These are phyloP conservation scores for Oreochromis niloticus DNA, from an alignment of 2,113 vertebrate genomes.

Conservation along the genomic window DNA sequence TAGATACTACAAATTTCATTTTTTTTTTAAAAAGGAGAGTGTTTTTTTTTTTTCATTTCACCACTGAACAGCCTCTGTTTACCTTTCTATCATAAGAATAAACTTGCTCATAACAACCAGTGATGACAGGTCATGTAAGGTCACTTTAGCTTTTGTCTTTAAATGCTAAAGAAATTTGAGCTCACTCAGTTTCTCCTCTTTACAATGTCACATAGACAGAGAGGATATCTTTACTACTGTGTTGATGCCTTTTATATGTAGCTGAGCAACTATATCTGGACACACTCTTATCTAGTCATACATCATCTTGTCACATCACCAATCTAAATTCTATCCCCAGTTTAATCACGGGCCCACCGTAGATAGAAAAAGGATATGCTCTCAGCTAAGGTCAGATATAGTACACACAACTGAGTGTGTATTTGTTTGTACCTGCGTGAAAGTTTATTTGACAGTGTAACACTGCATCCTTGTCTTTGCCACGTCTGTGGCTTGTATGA, in stretches of 20 bases:
- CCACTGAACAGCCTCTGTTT: background rate
- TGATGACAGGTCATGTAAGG: background rate
- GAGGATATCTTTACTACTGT: background rate
- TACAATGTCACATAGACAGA: slow-evolving; percentile 7
- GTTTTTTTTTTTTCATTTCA: background rate
- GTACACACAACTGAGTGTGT: slow-evolving; percentile 25
- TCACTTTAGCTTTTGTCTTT: background rate
- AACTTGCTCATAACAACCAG: background rate
- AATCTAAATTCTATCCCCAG: slow-evolving; percentile 37
- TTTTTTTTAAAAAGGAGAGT: background rate
- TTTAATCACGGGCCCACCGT: slow-evolving; percentile 5
- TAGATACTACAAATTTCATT: background rate
- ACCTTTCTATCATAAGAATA: background rate
- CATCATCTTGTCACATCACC: slow-evolving; percentile 43
- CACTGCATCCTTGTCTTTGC: slow-evolving; percentile 3
- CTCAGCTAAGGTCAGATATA: slow-evolving; percentile 27
- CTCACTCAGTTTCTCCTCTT: background rate
- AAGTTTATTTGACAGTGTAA: slow-evolving; percentile 20
- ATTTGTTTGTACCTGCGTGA: slow-evolving; percentile 6
- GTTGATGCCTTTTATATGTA: slow-evolving; percentile 19
- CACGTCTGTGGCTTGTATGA: slow-evolving; percentile 70
- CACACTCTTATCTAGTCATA: slow-evolving; percentile 30
- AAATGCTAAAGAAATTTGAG: background rate
- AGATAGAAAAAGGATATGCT: slow-evolving; percentile 10
- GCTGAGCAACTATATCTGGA: slow-evolving; percentile 26